phyloP scores from a whole-genome alignment of 1,140 invertebrate species.

The Lethrus apterus region DNA sequence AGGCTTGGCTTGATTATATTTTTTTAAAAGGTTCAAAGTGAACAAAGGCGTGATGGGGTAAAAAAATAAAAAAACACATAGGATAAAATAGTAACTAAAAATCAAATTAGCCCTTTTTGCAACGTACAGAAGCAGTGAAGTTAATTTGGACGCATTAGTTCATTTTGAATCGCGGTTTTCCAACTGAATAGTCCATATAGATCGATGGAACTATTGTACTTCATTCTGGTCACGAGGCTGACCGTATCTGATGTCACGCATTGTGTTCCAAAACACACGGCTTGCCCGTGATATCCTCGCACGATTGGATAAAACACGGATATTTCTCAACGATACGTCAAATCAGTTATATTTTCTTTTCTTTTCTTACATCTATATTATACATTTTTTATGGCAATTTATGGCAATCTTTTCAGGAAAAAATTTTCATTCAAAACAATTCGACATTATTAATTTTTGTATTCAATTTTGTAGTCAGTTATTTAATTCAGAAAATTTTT shows the following conservation, averaged over 20 bases:
- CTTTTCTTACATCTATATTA: too few relatives aligned
- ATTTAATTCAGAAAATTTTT: too few relatives aligned
- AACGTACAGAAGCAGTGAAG: slow-evolving; percentile 13
- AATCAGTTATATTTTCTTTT: slow-evolving; percentile 14
- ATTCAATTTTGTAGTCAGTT: too few relatives aligned
- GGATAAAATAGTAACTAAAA: background rate
- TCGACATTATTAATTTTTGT: too few relatives aligned
- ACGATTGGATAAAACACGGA: slow-evolving; percentile 24
- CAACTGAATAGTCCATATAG: slow-evolving; percentile 13
- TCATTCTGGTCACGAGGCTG: slow-evolving; percentile 28
- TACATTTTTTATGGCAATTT: too few relatives aligned
- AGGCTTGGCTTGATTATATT: background rate
- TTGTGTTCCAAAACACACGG: slow-evolving; percentile 33
- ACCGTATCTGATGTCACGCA: slow-evolving; percentile 33
- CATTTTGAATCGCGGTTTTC: slow-evolving; percentile 22
- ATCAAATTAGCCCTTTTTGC: slow-evolving; percentile 5
- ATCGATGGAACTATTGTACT: slow-evolving; percentile 17
- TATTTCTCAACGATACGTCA: slow-evolving; percentile 8
- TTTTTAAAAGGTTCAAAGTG: background rate
- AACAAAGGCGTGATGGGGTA: background rate
- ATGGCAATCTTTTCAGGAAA: too few relatives aligned
- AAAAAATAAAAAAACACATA: background rate
- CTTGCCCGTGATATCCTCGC: slow-evolving; percentile 30
- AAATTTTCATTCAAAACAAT: too few relatives aligned
- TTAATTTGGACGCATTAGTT: slow-evolving; percentile 24